Base-by-base conservation (phyloP, 2,888 invertebrate species). In the Sarcophaga caerulescens region DNA sequence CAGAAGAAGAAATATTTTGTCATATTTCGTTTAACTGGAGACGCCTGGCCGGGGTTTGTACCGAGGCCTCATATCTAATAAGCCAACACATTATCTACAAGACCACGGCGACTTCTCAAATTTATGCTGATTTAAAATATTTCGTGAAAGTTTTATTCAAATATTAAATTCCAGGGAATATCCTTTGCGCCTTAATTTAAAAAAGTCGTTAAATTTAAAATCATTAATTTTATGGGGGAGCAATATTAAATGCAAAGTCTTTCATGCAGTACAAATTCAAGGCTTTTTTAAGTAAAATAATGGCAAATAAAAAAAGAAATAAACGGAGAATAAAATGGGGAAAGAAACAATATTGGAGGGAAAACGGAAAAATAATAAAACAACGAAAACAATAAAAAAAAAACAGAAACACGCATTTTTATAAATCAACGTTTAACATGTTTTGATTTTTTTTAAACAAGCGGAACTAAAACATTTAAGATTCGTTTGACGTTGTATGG, bases 191-290 rank as follows among this genome's bases (percentile, higher is more conserved):
- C n/a, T 44, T 57, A 44, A 83, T 73, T 83, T 60, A 68, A 78
- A 68, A 52, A 35, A 57, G 25, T 25, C 68, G 25, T 74, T 73
- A 83, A 78, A 78, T 71, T 62, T 57, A 59, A 21, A 73, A 68
- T 69, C 52, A 52, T 57, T 69, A 78, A 73, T 63, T 52, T 78
- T 66, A 52, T 62, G 35, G 35, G 35, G 35, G 6, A 6, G 1
- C 35, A 35, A 35, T 35, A 35, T 35, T 35, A 1, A 6, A 35
- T 35, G 35, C 6, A 6, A 62, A 17, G 45, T 8, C 1, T 11
- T 45, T 68, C 45, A 23, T 59, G 66, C 23, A 60, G 60, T 11
- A n/a, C 44, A 66, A 66, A 11, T 44, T 66, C 65, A 44, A 44
- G 44, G 19, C 44, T 44, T 66, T 44, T 35, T 35, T 35, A 35